Evolutionary conservation across 2,888 invertebrate genomes (phyloP).

Genomic region (Scaptomyza parva): DNA sequence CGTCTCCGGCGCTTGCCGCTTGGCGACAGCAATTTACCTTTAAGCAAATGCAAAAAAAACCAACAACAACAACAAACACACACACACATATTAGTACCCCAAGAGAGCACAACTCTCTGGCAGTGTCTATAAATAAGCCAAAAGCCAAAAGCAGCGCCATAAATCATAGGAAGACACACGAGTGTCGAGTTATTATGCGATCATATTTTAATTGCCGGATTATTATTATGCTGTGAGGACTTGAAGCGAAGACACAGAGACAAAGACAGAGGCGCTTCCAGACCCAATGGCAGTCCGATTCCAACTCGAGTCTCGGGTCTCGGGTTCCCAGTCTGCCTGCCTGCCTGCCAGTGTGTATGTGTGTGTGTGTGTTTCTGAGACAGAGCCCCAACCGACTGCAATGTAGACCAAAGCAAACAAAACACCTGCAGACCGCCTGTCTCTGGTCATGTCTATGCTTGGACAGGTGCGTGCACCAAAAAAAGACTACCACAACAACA

Average conservation of each 20-base stretch:
- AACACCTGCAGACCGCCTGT: slow-evolving; percentile 81
- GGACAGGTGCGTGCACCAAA: slow-evolving; percentile 75
- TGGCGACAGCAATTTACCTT: slow-evolving; percentile 81
- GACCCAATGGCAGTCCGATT: slow-evolving; percentile 12
- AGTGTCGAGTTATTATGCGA: slow-evolving; percentile 81
- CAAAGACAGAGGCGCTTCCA: slow-evolving; percentile 10
- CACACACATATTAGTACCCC: slow-evolving; percentile 53
- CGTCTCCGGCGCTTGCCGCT: slow-evolving; percentile 63
- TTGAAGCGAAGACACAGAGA: slow-evolving; percentile 6
- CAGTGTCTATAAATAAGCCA: slow-evolving; percentile 74
- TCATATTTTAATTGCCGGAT: slow-evolving; percentile 81
- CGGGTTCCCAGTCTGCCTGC: slow-evolving; percentile 3
- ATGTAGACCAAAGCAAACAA: slow-evolving; percentile 71
- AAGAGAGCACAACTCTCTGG: slow-evolving; percentile 31
- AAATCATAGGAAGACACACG: slow-evolving; percentile 79
- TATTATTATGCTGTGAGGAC: slow-evolving; percentile 77
- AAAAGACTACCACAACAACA: slow-evolving; percentile 31
- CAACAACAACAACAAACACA: slow-evolving; percentile 36
- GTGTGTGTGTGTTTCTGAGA: slow-evolving; percentile 1
- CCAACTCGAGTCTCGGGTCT: slow-evolving; percentile 1
- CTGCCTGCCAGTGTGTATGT: slow-evolving; percentile 12
- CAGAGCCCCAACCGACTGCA: slow-evolving; percentile 18
- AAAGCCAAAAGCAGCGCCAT: slow-evolving; percentile 73
- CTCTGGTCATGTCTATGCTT: slow-evolving; percentile 67
- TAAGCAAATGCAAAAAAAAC: slow-evolving; percentile 75